These are phyloP conservation scores for Copsychus sechellarum DNA, from an alignment of 2,113 vertebrate species.

Conservation along the genomic window DNA sequence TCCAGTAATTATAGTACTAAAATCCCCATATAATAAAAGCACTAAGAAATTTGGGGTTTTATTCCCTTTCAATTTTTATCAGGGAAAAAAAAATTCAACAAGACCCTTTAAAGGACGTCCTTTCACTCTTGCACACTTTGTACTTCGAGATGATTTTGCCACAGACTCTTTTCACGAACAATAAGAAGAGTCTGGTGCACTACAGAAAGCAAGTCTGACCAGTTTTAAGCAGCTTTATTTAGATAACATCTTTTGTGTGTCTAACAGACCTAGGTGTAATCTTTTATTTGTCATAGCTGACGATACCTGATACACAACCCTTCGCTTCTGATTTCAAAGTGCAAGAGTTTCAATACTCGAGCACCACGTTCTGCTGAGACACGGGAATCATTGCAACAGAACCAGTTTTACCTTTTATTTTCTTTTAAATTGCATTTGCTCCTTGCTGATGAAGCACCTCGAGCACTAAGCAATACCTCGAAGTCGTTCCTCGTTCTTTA, in stretches of 20 bases:
- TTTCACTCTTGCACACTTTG: neutral
- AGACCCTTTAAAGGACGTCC: neutral
- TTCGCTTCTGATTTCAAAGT: neutral
- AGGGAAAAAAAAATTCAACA: neutral
- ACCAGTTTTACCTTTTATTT: neutral
- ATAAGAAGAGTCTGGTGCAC: neutral
- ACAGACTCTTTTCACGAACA: neutral
- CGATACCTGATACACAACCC: neutral
- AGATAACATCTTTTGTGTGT: constrained; percentile 50
- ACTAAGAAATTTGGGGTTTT: neutral
- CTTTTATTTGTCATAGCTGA: constrained; percentile 2
- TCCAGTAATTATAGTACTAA: neutral
- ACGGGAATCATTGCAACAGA: neutral
- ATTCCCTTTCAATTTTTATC: neutral
- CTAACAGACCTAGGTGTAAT: constrained; percentile 12
- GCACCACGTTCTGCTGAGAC: neutral
- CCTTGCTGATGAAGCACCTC: neutral
- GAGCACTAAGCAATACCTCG: neutral
- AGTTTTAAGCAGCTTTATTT: constrained; percentile 38
- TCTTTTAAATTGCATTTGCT: neutral
- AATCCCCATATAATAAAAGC: neutral
- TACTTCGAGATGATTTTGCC: neutral
- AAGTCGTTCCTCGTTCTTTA: neutral
- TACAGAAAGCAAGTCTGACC: constrained; percentile 17
- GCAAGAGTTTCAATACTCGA: neutral